Conservation (phyloP, 2,797 vertebrate genomes). For the Eulemur mongoz region DNA sequence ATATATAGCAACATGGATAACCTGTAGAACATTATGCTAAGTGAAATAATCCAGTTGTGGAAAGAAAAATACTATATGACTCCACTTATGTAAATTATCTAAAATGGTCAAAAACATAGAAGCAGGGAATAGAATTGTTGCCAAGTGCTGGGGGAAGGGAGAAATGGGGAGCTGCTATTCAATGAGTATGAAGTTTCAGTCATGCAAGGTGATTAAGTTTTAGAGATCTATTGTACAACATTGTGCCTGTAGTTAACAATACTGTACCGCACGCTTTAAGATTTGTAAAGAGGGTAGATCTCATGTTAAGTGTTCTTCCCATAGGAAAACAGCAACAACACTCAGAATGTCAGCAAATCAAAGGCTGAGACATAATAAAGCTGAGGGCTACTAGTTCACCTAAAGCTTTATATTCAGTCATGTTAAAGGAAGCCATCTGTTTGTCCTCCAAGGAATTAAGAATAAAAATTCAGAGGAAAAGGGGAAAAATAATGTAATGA, state of each 20-base stretch:
- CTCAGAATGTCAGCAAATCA: background rate
- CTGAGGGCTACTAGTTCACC: background rate
- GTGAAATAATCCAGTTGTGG: background rate
- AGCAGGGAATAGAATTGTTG: background rate
- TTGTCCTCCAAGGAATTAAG: background rate
- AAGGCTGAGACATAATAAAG: background rate
- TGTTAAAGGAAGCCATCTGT: background rate
- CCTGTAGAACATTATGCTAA: background rate
- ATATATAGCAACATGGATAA: background rate
- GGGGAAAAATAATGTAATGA: background rate
- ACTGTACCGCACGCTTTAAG: background rate
- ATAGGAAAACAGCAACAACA: background rate
- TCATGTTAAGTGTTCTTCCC: background rate
- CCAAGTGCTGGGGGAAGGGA: background rate
- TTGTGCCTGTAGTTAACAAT: background rate
- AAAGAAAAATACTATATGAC: background rate
- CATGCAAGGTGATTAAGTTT: background rate
- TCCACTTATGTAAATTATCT: background rate
- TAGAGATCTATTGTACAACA: background rate
- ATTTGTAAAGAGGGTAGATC: background rate
- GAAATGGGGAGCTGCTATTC: background rate
- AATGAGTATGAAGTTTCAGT: background rate
- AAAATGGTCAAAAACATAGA: background rate
- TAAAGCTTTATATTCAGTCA: background rate
- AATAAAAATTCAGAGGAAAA: background rate